Base-by-base conservation (phyloP, 1,140 invertebrate species). In the Drosophila sechellia region DNA sequence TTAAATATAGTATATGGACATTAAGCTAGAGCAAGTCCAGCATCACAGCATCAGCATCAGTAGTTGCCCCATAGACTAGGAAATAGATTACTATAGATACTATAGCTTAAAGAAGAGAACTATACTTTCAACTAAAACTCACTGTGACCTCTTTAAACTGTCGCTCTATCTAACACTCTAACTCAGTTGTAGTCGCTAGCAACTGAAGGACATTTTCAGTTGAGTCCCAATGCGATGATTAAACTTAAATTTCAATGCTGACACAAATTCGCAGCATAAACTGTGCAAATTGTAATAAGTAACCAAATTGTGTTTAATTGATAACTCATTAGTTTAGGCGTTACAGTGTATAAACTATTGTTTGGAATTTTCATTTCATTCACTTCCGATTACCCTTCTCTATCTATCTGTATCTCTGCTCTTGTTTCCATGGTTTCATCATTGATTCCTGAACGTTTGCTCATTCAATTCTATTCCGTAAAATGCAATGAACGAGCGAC, bases 211-310 rank as follows among this genome's bases (percentile, higher is more conserved):
- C 48, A 66, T 60, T 69, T 75, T 74, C 83, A 81, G 83, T 87
- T 89, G 54, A 87, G 64, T 73, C 68, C 64, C 46, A 60, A n/a
- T n/a, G n/a, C n/a, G n/a, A n/a, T n/a, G n/a, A n/a, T 77, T 77
- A 72, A 6, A 12, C 0, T 17, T 34, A 22, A 20, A 31, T 39
- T 25, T 20, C 27, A 46, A 10, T 35, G 52, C 64, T 66, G 64
- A 37, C 34, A 17, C 27, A 25, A 37, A 40, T 20, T 17, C 10
- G 45, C 45, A 45, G 50, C 66, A 20, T 39, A 35, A 77, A 87
- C 90, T 91, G 90, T 91, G 90, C 90, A 91, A 91, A 91, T 91
- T 91, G 90, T 91, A 91, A 91, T 85, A 91, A 76, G 37, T 53
- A 64, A 71, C 45, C 66, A 45, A 63, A 71, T 81, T 79, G 80